These are phyloP conservation scores for Craseonycteris thonglongyai DNA, from an alignment of 2,113 vertebrate species.

Conservation along the genomic window DNA sequence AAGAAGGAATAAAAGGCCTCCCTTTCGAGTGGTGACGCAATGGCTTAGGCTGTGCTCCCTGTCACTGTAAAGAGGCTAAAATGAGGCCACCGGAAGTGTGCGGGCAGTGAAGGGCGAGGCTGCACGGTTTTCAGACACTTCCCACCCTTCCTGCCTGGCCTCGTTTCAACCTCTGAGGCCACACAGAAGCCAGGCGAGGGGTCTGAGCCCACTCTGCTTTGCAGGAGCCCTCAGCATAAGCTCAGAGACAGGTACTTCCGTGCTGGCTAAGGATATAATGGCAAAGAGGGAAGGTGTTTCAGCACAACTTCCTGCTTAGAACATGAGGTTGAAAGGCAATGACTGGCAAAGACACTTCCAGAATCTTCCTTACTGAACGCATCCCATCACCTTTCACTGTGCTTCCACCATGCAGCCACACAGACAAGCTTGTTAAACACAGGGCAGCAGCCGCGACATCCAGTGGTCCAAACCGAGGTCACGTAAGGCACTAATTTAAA, in stretches of 20 bases:
- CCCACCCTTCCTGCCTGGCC: neutral
- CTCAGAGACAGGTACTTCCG: neutral
- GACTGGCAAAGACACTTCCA: neutral
- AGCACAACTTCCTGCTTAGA: neutral
- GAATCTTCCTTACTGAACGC: neutral
- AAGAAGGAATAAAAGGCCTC: conserved; percentile 6
- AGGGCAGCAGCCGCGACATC: neutral
- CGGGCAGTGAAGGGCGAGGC: neutral
- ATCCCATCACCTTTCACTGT: neutral
- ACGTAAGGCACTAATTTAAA: conserved; percentile 76
- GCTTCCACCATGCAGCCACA: neutral
- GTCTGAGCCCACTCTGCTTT: neutral
- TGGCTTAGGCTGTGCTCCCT: neutral
- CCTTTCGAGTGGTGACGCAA: neutral
- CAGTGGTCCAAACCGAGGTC: neutral
- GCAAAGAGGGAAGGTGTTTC: neutral
- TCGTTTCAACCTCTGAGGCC: neutral
- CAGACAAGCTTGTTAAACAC: neutral
- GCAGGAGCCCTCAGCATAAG: neutral
- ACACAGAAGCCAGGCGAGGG: neutral
- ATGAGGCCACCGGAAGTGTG: neutral
- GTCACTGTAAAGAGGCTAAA: neutral
- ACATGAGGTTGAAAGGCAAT: neutral
- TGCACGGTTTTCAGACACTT: neutral
- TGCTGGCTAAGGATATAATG: neutral